phyloP scores from a whole-genome alignment of 2,888 invertebrate genomes.

The Prosapia bicincta region DNA sequence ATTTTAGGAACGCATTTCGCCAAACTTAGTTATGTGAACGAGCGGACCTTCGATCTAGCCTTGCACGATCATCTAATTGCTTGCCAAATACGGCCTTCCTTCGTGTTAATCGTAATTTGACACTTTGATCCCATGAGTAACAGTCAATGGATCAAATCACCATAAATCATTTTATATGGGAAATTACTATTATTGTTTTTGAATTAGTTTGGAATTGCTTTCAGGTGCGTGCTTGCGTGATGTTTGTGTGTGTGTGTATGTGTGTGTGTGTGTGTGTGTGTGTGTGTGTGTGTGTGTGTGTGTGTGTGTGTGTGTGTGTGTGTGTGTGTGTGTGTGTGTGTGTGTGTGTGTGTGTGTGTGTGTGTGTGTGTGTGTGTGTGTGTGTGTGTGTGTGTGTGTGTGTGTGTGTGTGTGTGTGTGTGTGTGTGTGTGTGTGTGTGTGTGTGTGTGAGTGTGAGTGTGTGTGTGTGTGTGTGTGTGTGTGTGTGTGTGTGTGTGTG shows the following conservation, averaged over 20 bases:
- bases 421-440: neutral
- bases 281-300: neutral
- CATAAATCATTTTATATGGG: too few species aligned
- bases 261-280: neutral
- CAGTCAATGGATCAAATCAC: neutral
- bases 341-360: neutral
- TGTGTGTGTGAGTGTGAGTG: neutral
- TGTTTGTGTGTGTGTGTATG: neutral
- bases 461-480: neutral
- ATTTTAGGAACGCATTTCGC: neutral
- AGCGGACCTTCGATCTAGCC: neutral
- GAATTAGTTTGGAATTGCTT: too few species aligned
- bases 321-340: neutral
- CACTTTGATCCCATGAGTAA: neutral
- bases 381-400: too few species aligned
- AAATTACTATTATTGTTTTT: too few species aligned
- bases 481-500: neutral
- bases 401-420: neutral
- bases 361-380: neutral
- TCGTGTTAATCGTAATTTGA: neutral
- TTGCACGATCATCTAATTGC: neutral
- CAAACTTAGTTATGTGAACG: neutral
- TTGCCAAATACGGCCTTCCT: neutral
- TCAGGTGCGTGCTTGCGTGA: too few species aligned
- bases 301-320: neutral